A percentile compares a stretch with the other conserved stretches of the same genome.
Conservation (phyloP, 2,797 vertebrate species). For the Centroberyx gerrardi region DNA sequence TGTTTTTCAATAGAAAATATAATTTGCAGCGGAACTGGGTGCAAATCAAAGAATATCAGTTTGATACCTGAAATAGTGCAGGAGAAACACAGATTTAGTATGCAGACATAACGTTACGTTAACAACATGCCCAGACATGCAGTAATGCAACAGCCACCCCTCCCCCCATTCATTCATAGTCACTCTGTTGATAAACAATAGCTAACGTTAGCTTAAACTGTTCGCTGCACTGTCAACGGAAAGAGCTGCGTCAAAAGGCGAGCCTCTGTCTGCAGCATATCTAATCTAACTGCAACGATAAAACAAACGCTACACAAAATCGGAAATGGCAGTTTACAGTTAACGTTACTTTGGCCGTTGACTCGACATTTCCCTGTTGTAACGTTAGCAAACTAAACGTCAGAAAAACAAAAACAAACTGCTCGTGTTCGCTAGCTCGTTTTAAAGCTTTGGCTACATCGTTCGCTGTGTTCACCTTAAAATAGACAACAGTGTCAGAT, state of each 20-base stretch:
- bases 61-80: constrained; percentile 52
- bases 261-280: background rate
- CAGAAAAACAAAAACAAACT: constrained; percentile 7
- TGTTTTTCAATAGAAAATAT: constrained; percentile 63
- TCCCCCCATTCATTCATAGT: constrained; percentile 65
- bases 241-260: constrained; percentile 32
- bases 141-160: constrained; percentile 32
- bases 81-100: background rate
- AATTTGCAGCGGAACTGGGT: constrained; percentile 44
- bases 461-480: background rate
- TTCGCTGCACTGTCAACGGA: constrained; percentile 7
- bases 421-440: background rate
- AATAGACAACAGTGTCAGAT: background rate
- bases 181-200: constrained; percentile 78
- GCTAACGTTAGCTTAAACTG: constrained; percentile 46
- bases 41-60: constrained; percentile 34
- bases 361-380: background rate
- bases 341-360: background rate
- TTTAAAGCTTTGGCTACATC: background rate
- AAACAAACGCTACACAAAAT: rapidly evolving
- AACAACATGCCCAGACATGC: constrained; percentile 51
- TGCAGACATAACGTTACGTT: background rate
- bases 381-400: background rate
- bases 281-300: too few relatives aligned
- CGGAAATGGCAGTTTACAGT: rapidly evolving